Conservation (phyloP, 2,888 invertebrate genomes). For the Drosophila trichaetosa region DNA sequence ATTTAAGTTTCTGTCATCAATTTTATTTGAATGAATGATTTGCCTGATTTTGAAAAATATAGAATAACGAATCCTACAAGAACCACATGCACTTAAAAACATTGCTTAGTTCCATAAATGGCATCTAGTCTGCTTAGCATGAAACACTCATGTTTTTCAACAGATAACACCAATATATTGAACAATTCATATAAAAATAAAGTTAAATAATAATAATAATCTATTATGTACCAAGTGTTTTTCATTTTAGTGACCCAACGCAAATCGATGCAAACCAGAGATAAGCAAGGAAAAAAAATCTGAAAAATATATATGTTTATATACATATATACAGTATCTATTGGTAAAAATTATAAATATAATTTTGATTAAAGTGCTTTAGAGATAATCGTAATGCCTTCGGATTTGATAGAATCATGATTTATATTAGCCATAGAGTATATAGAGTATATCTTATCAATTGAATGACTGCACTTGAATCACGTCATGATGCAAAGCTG, state of each 20-base stretch:
- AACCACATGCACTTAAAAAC: conserved; percentile 13
- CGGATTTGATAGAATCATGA: conserved; percentile 46
- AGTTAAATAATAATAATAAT: background rate
- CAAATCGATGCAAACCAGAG: conserved; percentile 23
- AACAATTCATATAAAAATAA: conserved; percentile 12
- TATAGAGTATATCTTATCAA: conserved; percentile 53
- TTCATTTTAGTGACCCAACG: conserved; percentile 4
- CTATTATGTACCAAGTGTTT: background rate
- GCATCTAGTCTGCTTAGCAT: conserved; percentile 29
- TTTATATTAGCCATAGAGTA: conserved; percentile 47
- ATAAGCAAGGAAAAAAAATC: conserved; percentile 5
- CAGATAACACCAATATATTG: conserved; percentile 22
- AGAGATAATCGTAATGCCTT: conserved; percentile 47
- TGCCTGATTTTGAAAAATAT: background rate
- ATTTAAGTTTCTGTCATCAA: background rate
- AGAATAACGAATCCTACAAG: background rate
- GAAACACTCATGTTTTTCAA: conserved; percentile 12
- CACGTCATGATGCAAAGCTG: conserved; percentile 12
- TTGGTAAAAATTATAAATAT: conserved; percentile 1
- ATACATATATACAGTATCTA: background rate
- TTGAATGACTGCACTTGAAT: conserved; percentile 21
- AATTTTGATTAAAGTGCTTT: conserved; percentile 15
- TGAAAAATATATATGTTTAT: background rate
- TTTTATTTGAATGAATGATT: background rate
- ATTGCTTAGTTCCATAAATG: conserved; percentile 11